phyloP scores from a whole-genome alignment of 2,888 invertebrate genomes.

The Adelphocoris suturalis region DNA sequence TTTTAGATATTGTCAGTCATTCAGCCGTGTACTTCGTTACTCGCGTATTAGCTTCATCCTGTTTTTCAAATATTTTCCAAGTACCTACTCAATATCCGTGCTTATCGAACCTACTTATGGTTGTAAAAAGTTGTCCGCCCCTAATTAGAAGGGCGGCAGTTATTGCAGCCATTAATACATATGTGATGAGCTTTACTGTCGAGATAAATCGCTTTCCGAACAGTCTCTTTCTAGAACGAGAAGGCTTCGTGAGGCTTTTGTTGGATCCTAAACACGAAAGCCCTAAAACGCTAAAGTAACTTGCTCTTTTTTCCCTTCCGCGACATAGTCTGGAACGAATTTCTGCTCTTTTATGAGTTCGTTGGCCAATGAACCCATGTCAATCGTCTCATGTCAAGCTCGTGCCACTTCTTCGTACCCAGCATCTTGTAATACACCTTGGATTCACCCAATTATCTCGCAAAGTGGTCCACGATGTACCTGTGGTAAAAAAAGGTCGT shows the following conservation, averaged over 20 bases:
- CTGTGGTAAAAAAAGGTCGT: neutral
- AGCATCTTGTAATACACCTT: neutral
- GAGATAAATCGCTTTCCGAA: neutral
- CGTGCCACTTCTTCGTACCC: constrained; percentile 30
- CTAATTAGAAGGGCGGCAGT: no score
- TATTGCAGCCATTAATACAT: no score
- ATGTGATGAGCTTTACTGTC: neutral
- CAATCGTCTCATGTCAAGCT: neutral
- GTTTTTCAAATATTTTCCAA: no score
- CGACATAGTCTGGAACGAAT: constrained; percentile 51
- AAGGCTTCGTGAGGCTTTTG: neutral
- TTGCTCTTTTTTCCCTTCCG: neutral
- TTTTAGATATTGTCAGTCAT: no score
- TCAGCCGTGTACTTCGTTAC: no score
- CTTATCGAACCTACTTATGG: no score
- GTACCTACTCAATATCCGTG: no score
- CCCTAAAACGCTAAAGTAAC: neutral
- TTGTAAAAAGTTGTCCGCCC: no score
- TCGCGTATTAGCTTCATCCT: no score
- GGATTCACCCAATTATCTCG: neutral
- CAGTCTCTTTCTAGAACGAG: neutral
- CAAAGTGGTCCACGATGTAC: neutral
- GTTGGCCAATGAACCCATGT: constrained; percentile 41
- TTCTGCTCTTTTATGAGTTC: constrained; percentile 45
- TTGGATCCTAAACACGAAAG: constrained; percentile 42